A percentile compares a stretch with the other conserved stretches of the same genome.
Evolutionary conservation across 92 coral and sea anemone species (phyloP).

Genomic region (Isaurus tuberculatus): DNA sequence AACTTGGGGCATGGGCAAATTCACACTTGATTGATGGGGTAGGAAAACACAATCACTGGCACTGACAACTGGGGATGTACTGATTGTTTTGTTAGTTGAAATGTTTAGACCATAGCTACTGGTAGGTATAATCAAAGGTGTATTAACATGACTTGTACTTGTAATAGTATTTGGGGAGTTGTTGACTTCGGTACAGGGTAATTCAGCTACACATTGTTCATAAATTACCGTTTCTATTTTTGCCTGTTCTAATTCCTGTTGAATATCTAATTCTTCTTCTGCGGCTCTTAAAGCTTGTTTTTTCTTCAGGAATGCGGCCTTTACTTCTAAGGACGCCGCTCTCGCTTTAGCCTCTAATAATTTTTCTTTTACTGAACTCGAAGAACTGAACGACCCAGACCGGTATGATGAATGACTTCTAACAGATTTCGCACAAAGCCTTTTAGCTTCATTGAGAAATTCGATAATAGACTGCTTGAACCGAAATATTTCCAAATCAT

Average conservation of each 20-base stretch:
- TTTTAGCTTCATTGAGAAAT: slow-evolving; percentile 10
- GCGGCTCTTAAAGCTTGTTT: slow-evolving; percentile 64
- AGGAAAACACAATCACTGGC: not conserved
- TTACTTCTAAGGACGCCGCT: slow-evolving; percentile 55
- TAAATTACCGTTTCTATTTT: slow-evolving; percentile 71
- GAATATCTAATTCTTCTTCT: slow-evolving; percentile 57
- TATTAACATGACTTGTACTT: not conserved
- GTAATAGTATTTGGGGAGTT: not conserved
- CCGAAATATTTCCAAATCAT: slow-evolving; percentile 10
- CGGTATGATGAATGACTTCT: slow-evolving; percentile 2
- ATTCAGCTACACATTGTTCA: slow-evolving; percentile 52
- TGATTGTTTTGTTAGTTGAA: not conserved
- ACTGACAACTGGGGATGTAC: not conserved
- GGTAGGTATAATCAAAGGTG: not conserved
- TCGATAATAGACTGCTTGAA: slow-evolving; percentile 17
- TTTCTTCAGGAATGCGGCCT: slow-evolving; percentile 59
- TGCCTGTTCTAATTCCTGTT: slow-evolving; percentile 68
- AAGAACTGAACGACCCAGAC: slow-evolving; percentile 29
- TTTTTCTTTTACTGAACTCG: slow-evolving; percentile 52
- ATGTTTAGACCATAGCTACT: not conserved
- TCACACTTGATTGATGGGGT: slow-evolving; percentile 2
- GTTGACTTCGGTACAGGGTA: slow-evolving; percentile 41
- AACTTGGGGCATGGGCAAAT: not conserved
- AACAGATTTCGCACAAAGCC: not conserved
- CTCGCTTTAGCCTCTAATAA: slow-evolving; percentile 59